Evolutionary conservation across 2,113 vertebrate species (phyloP), one percentile per base, ranked within the genome.

Genomic region (Saguinus imperator): DNA sequence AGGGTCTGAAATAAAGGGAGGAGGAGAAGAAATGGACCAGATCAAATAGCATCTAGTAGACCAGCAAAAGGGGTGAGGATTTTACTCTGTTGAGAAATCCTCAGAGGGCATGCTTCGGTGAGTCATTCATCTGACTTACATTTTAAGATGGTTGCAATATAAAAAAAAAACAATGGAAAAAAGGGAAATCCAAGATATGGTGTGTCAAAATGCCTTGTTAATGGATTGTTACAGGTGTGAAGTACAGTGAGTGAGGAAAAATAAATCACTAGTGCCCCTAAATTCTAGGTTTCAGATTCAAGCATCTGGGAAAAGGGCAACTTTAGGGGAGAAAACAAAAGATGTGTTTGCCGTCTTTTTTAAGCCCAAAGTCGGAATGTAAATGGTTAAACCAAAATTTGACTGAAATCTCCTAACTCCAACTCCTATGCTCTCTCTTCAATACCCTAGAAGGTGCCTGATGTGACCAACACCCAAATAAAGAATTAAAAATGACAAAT

Each of bases 311-410:
- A 75, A 6, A 35, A n/a, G 0, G 5, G 1, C 20, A 85, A 61
- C 20, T 72, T 61, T 52, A 29, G 29, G 6, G 18, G 5, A 82
- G 40, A 80, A 77, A 73, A 72, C 27, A 57, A 79, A 8, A 61
- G 6, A 77, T 50, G 3, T 27, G 70, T 48, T 75, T 80, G 64
- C 64, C 35, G 1, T 66, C 58, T 43, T 43, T 64, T 40, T 50
- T 21, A 16, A 37, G 10, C 8, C 40, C 29, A 64, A 6, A 9
- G 27, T 64, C 32, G 80, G 11, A 87, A 10, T 77, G 0, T 50
- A 96, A 94, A 82, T 17, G 17, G 35, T 37, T 93, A 55, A 94
- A 27, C 27, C 85, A 87, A 32, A 89, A 96, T 58, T 72, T 92
- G 80, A 86, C 48, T 43, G 14, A n/a, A 18, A 43, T 52, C 55